phyloP scores from a whole-genome alignment of 2,113 vertebrate genomes.

The Zosterops lateralis region DNA sequence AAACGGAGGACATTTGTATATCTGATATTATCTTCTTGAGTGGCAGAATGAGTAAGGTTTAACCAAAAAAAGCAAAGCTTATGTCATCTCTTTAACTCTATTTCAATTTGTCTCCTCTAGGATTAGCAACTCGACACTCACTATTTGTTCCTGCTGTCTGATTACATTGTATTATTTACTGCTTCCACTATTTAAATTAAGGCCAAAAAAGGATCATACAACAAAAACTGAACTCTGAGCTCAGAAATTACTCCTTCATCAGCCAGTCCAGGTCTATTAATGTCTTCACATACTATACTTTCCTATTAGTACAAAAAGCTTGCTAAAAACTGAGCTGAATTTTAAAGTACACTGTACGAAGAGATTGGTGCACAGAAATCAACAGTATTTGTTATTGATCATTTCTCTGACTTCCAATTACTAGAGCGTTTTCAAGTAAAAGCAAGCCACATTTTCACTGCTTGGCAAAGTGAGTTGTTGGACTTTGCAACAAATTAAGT shows the following conservation, averaged over 20 bases:
- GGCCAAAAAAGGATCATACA: neutral
- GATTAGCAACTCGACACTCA: neutral
- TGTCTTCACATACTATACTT: accelerated
- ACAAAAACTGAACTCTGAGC: neutral
- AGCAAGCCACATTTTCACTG: neutral
- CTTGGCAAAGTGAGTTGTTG: neutral
- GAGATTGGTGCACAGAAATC: neutral
- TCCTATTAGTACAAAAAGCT: neutral
- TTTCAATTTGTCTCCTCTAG: neutral
- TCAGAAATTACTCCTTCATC: neutral
- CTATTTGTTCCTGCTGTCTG: neutral
- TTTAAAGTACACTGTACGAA: neutral
- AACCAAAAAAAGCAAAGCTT: neutral
- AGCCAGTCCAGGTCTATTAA: neutral
- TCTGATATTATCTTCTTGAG: neutral
- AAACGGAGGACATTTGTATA: neutral
- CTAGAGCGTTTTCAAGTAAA: neutral
- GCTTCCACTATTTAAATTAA: neutral
- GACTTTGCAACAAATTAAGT: neutral
- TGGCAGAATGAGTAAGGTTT: neutral
- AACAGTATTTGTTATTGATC: neutral
- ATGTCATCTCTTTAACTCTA: neutral
- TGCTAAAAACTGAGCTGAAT: neutral
- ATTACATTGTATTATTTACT: neutral
- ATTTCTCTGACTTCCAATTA: neutral